Evolutionary conservation across 2,797 vertebrate species (phyloP).

Genomic region (Paramormyrops hopkinsi): DNA sequence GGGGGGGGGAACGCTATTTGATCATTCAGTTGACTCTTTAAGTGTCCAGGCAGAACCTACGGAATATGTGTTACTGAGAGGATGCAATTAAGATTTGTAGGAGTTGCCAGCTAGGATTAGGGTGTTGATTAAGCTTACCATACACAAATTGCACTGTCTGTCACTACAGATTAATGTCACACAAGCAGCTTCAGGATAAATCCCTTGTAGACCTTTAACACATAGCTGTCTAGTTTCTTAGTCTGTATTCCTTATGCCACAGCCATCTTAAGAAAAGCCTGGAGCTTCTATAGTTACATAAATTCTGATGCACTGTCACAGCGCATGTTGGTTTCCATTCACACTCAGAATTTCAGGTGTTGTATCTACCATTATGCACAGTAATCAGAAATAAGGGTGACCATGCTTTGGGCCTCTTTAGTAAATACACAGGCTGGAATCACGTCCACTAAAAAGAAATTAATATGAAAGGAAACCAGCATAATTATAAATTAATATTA

Average conservation of each 20-base stretch:
- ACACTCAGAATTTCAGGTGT: not conserved
- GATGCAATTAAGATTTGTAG: not conserved
- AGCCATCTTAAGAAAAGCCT: conserved; percentile 9
- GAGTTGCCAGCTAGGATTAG: conserved; percentile 16
- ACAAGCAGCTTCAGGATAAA: not conserved
- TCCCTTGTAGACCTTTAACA: not conserved
- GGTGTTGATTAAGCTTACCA: conserved; percentile 1
- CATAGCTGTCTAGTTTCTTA: conserved; percentile 9
- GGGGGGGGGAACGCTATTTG: not conserved
- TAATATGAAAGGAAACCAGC: not conserved
- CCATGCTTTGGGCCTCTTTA: not conserved
- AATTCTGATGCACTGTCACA: not conserved
- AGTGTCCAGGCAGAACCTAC: conserved; percentile 1
- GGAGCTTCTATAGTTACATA: not conserved
- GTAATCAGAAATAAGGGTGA: not conserved
- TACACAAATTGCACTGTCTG: conserved; percentile 16
- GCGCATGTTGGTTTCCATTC: not conserved
- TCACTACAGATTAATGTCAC: conserved; percentile 14
- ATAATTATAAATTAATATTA: not conserved
- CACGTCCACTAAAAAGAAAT: not conserved
- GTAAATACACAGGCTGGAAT: not conserved
- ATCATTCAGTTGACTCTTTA: not conserved
- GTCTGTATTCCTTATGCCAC: conserved; percentile 20
- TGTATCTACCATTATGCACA: not conserved
- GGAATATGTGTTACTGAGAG: not conserved